Evolutionary conservation across 2,888 invertebrate species (phyloP).

Genomic region (Phyto melanocephala): DNA sequence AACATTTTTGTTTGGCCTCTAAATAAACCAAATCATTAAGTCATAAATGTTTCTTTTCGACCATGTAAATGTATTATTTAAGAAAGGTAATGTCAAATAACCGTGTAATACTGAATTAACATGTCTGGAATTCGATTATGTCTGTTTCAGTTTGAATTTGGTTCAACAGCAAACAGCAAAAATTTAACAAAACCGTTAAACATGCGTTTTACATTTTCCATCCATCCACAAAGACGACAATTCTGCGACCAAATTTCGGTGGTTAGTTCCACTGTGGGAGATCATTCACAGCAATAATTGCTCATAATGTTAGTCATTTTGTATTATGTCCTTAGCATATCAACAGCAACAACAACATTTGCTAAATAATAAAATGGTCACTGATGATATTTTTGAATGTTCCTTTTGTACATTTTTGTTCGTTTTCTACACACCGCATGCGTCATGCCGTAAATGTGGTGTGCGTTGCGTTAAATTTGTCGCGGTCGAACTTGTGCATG

Average conservation of each 20-base stretch:
- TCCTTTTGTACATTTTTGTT: neutral
- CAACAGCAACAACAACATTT: neutral
- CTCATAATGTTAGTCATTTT: slow-evolving; percentile 73
- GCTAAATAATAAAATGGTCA: slow-evolving; percentile 3
- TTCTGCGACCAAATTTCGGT: slow-evolving; percentile 62
- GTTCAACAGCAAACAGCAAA: neutral
- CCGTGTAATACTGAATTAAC: slow-evolving; percentile 49
- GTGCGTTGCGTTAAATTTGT: slow-evolving; percentile 54
- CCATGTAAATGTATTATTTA: neutral
- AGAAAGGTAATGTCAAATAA: slow-evolving; percentile 45
- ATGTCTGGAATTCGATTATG: slow-evolving; percentile 11
- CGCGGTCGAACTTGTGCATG: slow-evolving; percentile 32
- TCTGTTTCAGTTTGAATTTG: neutral
- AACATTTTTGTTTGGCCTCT: slow-evolving; percentile 39
- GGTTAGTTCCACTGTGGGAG: slow-evolving; percentile 74
- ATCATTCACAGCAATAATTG: slow-evolving; percentile 76
- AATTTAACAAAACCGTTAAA: neutral
- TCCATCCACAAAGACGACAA: neutral
- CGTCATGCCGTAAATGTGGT: slow-evolving; percentile 49
- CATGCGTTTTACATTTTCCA: slow-evolving; percentile 44
- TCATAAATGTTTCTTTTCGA: slow-evolving; percentile 41
- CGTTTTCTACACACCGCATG: slow-evolving; percentile 36
- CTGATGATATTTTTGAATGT: neutral
- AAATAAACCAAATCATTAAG: slow-evolving; percentile 60
- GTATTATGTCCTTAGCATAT: slow-evolving; percentile 19